phyloP scores from a whole-genome alignment of 2,113 vertebrate species.

The Oreotrochilus melanogaster region DNA sequence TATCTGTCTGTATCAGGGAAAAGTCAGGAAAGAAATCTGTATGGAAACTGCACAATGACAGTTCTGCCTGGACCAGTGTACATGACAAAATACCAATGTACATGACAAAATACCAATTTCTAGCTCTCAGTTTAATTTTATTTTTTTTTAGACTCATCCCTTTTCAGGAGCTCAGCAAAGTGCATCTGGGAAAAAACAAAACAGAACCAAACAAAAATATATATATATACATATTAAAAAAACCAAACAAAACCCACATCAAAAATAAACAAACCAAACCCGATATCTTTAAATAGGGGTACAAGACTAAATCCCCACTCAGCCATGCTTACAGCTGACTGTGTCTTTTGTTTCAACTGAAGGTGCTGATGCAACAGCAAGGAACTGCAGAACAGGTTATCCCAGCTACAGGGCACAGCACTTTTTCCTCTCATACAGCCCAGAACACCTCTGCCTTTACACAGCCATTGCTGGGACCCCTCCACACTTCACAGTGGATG shows the following conservation, averaged over 20 bases:
- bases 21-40: not conserved
- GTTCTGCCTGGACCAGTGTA: not conserved
- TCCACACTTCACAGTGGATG: not conserved
- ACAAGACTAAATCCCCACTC: not conserved
- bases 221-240: too few relatives aligned
- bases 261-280: too few relatives aligned
- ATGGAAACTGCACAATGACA: not conserved
- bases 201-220: too few relatives aligned
- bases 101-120: fast-evolving
- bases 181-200: not conserved
- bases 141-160: not conserved
- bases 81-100: fast-evolving
- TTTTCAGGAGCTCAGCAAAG: not conserved
- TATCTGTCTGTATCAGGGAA: not conserved
- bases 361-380: not conserved
- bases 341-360: not conserved
- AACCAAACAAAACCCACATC: too few relatives aligned
- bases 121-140: not conserved
- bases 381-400: not conserved
- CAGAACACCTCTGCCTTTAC: not conserved
- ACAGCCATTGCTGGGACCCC: not conserved
- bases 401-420: not conserved
- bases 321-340: not conserved
- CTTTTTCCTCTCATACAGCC: not conserved
- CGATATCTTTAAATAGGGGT: not conserved